Conservation (phyloP, 2,113 vertebrate genomes). For the Myiagra hebetior region DNA sequence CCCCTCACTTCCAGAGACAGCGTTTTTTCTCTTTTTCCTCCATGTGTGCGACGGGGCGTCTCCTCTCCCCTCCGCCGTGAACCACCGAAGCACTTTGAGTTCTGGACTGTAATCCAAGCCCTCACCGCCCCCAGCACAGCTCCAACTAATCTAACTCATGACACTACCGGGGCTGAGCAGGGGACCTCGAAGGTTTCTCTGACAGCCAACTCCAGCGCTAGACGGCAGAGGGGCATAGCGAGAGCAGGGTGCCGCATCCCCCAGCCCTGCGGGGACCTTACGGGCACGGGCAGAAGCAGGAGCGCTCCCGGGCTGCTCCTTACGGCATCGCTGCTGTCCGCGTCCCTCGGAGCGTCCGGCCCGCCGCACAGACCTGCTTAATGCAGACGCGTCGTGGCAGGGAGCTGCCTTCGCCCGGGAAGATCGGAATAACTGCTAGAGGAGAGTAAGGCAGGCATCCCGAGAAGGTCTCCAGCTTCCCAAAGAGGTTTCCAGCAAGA, state of each 20-base stretch:
- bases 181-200: constrained; percentile 66
- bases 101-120: constrained; percentile 65
- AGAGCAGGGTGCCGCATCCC: neutral
- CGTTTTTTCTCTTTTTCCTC: constrained; percentile 56
- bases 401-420: neutral
- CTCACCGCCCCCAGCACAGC: constrained; percentile 64
- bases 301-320: neutral
- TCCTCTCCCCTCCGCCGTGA: constrained; percentile 38
- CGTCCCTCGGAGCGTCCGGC: neutral
- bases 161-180: constrained; percentile 53
- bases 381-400: neutral
- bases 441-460: neutral
- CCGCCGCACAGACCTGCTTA: neutral
- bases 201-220: constrained; percentile 54
- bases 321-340: neutral
- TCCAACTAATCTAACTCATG: constrained; percentile 71
- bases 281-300: neutral
- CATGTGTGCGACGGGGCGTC: constrained; percentile 45
- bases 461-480: neutral
- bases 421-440: neutral
- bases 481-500: neutral
- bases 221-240: neutral
- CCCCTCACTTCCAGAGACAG: constrained; percentile 17
- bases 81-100: constrained; percentile 55
- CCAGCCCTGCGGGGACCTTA: neutral